These are phyloP conservation scores for Hanleya hanleyi DNA, from an alignment of 2,888 invertebrate species.

Conservation along the genomic window DNA sequence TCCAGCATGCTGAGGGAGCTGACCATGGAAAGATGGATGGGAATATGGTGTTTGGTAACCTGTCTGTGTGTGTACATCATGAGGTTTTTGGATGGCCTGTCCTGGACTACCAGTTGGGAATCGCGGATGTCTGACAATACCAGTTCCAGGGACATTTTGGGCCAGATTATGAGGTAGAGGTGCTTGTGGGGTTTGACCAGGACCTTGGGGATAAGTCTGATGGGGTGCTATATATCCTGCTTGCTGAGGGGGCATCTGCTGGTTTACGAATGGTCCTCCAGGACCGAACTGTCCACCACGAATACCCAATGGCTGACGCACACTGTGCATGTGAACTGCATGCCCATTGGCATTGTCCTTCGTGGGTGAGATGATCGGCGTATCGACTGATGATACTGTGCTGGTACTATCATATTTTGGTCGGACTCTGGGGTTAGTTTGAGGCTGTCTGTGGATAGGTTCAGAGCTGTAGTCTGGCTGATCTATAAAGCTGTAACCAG, in stretches of 20 bases:
- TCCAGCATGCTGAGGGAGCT: too few relatives aligned
- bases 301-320: not conserved
- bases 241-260: conserved; percentile 13
- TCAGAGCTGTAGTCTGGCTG: conserved; percentile 9
- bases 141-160: too few relatives aligned
- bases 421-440: conserved; percentile 19
- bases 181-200: conserved; percentile 17
- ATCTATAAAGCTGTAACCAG: not conserved
- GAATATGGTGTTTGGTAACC: too few relatives aligned
- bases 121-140: too few relatives aligned
- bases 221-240: too few relatives aligned
- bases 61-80: too few relatives aligned
- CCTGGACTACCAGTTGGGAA: too few relatives aligned
- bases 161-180: too few relatives aligned
- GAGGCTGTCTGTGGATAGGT: conserved; percentile 10
- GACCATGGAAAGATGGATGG: too few relatives aligned
- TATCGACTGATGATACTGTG: conserved; percentile 47
- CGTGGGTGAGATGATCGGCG: conserved; percentile 52
- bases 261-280: not conserved
- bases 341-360: conserved; percentile 19
- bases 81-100: too few relatives aligned
- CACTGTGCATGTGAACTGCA: not conserved
- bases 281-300: too few relatives aligned
- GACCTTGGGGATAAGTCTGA: too few relatives aligned
- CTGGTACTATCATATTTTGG: conserved; percentile 31